Evolutionary conservation across 1,140 invertebrate species (phyloP).

Genomic region (Coenobita brevimanus): DNA sequence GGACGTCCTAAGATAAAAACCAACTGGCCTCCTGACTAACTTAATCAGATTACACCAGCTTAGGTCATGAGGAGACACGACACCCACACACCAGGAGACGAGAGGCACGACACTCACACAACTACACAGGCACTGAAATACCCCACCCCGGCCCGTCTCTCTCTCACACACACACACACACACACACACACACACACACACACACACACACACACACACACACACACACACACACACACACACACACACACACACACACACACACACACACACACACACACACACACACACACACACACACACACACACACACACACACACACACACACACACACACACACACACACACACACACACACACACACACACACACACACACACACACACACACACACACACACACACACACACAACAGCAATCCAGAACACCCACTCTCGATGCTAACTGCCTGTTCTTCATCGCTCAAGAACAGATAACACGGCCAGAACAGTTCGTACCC

Average conservation of each 20-base stretch:
- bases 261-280: conserved; percentile 24
- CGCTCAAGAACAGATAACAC: too few relatives aligned
- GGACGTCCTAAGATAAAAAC: too few relatives aligned
- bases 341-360: background rate
- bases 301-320: conserved; percentile 22
- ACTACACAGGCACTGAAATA: background rate
- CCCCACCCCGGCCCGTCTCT: background rate
- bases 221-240: background rate
- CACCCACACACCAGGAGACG: background rate
- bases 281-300: conserved; percentile 18
- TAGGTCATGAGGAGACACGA: too few relatives aligned
- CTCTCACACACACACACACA: conserved; percentile 28
- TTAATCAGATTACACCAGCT: too few relatives aligned
- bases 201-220: conserved; percentile 17
- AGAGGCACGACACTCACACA: background rate
- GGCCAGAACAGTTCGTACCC: too few relatives aligned
- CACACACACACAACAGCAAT: too few relatives aligned
- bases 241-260: conserved; percentile 27
- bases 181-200: conserved; percentile 16
- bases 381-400: conserved; percentile 15
- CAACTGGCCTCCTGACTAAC: too few relatives aligned
- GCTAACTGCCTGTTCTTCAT: too few relatives aligned
- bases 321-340: background rate
- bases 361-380: conserved; percentile 15
- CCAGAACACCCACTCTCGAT: too few relatives aligned